Evolutionary conservation across 2,888 invertebrate genomes (phyloP), one percentile per base, ranked within the genome.

Genomic region (Troides oblongomaculatus): DNA sequence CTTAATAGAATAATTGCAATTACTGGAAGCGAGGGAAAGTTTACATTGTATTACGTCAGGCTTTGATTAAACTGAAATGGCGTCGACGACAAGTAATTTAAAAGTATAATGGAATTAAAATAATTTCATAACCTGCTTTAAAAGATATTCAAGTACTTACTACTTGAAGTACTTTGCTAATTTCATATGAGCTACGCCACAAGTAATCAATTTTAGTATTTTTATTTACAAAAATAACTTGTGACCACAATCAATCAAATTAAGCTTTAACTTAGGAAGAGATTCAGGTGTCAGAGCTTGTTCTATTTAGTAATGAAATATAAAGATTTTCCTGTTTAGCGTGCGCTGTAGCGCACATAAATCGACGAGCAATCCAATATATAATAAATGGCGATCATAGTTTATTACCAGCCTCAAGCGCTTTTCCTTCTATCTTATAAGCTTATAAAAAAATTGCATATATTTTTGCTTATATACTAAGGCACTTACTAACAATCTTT

Each of bases 341-440:
- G n/a, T n/a, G n/a, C n/a, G n/a, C n/a, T n/a, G 30, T 30, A 25
- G 17, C n/a, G 62, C 8, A 57, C 64, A 57, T 39, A 17, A 39
- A 53, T 39, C 4, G 63, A 39, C 50, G 23, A 53, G 23, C 30
- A 53, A 66, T 53, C 50, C 46, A 53, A 21, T 50, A 39, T 60
- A 53, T 68, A 68, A 68, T 68, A 68, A 68, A 68, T 63, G 59
- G 25, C 39, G 50, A 18, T 25, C 46, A 58, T 39, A 64, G 23
- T 64, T 68, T 63, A 68, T 68, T 62, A 46, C 57, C 36, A 53
- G 36, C 59, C 39, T 6, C 30, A 30, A 64, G 59, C 59, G n/a
- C 43, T 68, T 62, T 68, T 58, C 30, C 63, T 18, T 50, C 21
- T 39, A 58, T 64, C 46, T 60, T 53, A 64, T 68, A 68, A 68